Conservation (phyloP, 1,140 invertebrate species). For the Pogonomyrmex californicus region DNA sequence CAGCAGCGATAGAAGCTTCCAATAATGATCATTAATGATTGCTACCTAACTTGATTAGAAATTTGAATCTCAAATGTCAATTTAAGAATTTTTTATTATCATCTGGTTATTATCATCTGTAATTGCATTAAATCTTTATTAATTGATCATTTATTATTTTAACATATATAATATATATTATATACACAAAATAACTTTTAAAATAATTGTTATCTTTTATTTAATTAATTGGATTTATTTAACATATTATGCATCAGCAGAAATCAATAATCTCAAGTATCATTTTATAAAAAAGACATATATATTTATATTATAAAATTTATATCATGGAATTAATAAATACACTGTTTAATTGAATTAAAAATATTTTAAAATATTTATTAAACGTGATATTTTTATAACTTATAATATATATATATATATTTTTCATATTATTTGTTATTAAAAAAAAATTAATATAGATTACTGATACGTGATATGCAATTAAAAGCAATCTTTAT, state of each 20-base stretch:
- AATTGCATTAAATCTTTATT: background rate
- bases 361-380: slow-evolving; percentile 23
- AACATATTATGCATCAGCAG: background rate
- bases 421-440: slow-evolving; percentile 5
- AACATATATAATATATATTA: background rate
- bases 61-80: background rate
- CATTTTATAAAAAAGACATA: background rate
- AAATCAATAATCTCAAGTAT: background rate
- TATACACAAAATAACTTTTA: background rate
- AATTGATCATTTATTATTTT: slow-evolving; percentile 4
- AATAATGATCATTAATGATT: slow-evolving; percentile 11
- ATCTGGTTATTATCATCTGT: background rate
- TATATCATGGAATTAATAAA: background rate
- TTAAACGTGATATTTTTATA: background rate
- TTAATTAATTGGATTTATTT: background rate
- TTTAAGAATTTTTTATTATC: slow-evolving; percentile 11
- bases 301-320: background rate
- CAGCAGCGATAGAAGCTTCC: slow-evolving; percentile 49
- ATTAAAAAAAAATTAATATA: background rate
- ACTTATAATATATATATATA: background rate
- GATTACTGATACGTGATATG: slow-evolving; percentile 13
- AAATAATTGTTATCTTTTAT: background rate
- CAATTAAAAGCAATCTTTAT: background rate
- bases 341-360: background rate
- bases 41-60: slow-evolving; percentile 3